Base-by-base conservation (phyloP, 2,113 vertebrate genomes). In the Erythrolamprus reginae region DNA sequence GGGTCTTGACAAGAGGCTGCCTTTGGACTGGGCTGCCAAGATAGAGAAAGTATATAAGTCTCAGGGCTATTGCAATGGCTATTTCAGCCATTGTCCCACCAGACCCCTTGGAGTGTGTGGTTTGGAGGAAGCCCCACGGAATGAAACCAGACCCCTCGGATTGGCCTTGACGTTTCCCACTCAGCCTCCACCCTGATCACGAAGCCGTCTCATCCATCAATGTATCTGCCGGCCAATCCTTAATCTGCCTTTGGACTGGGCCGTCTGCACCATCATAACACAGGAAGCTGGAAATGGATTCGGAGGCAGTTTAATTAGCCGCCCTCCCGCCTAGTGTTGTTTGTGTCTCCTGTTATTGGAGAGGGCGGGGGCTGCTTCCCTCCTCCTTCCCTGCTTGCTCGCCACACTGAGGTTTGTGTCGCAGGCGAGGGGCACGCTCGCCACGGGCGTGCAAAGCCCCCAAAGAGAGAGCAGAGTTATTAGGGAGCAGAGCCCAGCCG, bases 221-320 rank as follows among this genome's bases (percentile, higher is more conserved):
- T 85, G 94, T 90, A 90, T 89, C 89, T 89, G 89, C 70, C n/a
- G 3, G 23, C 87, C 83, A 88, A 91, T 92, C 84, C 91, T 89
- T 91, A 91, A 89, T 91, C 82, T 90, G 33, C 88, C 65, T 42
- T 88, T 51, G 91, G 84, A 94, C 92, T 10, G 52, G 56, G 91
- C 89, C 90, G 19, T 82, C 91, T 61, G 9, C 0, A 0, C 95
- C 93, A 89, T 92, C 92, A 90, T 65, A 93, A 93, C 89, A 53
- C 0, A 17, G 86, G 88, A 90, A 90, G 88, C 88, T 93, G 85
- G 82, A 89, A 90, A 94, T 65, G 65, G 89, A 91, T 95, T 90
- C 87, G 23, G 91, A 92, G 93, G 89, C 38, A 88, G 55, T 95
- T 95, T 95, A 95, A 95, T 96, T 95, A 96, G 93, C 91, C 86